Evolutionary conservation across 2,113 vertebrate species (phyloP).

Genomic region (Hippoglossus stenolepis): DNA sequence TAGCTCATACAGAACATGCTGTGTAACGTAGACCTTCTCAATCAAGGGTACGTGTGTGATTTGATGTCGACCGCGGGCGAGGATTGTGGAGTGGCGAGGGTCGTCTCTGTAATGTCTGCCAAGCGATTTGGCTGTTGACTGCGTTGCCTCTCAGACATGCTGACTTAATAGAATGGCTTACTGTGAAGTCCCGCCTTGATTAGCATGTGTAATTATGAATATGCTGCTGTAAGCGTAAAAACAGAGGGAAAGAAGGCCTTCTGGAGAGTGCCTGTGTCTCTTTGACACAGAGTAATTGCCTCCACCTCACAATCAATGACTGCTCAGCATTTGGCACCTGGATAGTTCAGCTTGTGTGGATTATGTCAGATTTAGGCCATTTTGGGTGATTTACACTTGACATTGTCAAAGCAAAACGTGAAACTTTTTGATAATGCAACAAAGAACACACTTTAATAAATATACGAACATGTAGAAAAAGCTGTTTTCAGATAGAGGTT

Average conservation of each 20-base stretch:
- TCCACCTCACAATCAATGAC: conserved; percentile 68
- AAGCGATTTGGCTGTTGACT: conserved; percentile 72
- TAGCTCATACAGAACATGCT: neutral
- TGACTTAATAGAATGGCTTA: conserved; percentile 73
- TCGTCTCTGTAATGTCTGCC: conserved; percentile 52
- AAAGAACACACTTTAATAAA: too few relatives aligned
- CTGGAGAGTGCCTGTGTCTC: conserved; percentile 55
- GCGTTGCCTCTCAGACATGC: conserved; percentile 70
- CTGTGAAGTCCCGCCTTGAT: conserved; percentile 81
- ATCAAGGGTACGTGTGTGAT: conserved; percentile 17
- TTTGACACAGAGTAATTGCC: conserved; percentile 72
- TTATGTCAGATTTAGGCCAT: conserved; percentile 25
- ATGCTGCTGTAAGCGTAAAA: conserved; percentile 73
- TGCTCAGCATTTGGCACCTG: conserved; percentile 60
- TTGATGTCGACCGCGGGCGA: conserved; percentile 34
- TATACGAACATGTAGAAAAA: too few relatives aligned
- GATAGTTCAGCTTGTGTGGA: conserved; percentile 58
- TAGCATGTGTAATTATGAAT: conserved; percentile 83
- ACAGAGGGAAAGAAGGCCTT: conserved; percentile 45
- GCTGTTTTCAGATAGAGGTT: too few relatives aligned
- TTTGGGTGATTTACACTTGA: neutral
- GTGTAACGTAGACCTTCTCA: conserved; percentile 10
- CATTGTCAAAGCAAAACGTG: neutral
- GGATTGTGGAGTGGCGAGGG: conserved; percentile 44
- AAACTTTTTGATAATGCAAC: neutral